Evolutionary conservation across 2,797 vertebrate genomes (phyloP).

Genomic region (Antennarius maculatus): DNA sequence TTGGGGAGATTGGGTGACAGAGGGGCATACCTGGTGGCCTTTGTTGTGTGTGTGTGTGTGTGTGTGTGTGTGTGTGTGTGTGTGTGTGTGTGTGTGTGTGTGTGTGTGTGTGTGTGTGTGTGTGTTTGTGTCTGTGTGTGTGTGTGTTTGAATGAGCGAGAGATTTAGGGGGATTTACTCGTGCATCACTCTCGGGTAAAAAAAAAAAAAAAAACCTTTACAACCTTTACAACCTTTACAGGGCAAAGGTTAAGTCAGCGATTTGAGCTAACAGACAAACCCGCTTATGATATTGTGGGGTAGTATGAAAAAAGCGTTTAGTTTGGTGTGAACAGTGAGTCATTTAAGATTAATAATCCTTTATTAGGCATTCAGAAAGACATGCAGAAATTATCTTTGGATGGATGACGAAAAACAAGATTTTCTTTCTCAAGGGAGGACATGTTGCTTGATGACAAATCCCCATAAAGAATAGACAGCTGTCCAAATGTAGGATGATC

Average conservation of each 20-base stretch:
- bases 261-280: conserved; percentile 70
- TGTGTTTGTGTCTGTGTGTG: conserved; percentile 8
- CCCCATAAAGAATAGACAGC: conserved; percentile 70
- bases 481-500: conserved; percentile 69
- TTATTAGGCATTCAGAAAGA: conserved; percentile 59
- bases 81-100: conserved; percentile 8
- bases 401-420: conserved; percentile 42
- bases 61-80: conserved; percentile 21
- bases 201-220: conserved; percentile 35
- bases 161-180: conserved; percentile 76
- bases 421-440: conserved; percentile 40
- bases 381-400: conserved; percentile 65
- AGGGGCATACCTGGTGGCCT: conserved; percentile 76
- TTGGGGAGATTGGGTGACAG: conserved; percentile 83
- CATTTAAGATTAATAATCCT: conserved; percentile 67
- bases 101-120: conserved; percentile 24
- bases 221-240: conserved; percentile 67
- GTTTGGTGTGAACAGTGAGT: conserved; percentile 25
- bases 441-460: conserved; percentile 68
- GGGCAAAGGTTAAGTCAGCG: conserved; percentile 75
- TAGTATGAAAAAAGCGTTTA: conserved; percentile 29
- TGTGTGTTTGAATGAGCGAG: conserved; percentile 26
- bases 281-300: conserved; percentile 56
- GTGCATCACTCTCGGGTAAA: conserved; percentile 75
- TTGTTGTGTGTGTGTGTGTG: conserved; percentile 47